Percentiles rank a stretch among this genome's conserved stretches.
These are phyloP conservation scores for Myioborus melanocephalus DNA, from an alignment of 2,797 vertebrate species.

Conservation along the genomic window DNA sequence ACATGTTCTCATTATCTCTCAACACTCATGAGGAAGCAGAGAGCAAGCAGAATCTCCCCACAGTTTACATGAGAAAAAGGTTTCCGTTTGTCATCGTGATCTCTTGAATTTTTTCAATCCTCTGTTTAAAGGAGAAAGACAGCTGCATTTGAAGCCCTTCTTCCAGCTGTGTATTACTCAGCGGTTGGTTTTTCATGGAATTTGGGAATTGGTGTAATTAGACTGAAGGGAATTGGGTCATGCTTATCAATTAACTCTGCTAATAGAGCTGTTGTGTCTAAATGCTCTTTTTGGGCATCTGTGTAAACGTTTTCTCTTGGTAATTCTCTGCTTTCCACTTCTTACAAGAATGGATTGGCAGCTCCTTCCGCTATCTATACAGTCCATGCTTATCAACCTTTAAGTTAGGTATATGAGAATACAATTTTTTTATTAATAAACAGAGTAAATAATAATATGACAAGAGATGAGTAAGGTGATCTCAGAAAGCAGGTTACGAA, in stretches of 20 bases:
- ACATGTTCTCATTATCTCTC: constrained; percentile 30
- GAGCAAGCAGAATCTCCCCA: constrained; percentile 14
- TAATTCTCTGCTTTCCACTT: not conserved
- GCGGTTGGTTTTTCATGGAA: not conserved
- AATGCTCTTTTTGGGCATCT: constrained; percentile 10
- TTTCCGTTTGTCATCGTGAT: constrained; percentile 2
- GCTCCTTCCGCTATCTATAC: not conserved
- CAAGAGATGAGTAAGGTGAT: not conserved
- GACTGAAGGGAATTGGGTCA: not conserved
- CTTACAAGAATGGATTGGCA: not conserved
- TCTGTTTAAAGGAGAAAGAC: not conserved
- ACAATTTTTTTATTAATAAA: not conserved
- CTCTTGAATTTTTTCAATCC: constrained; percentile 33
- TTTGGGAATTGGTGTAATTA: constrained; percentile 7
- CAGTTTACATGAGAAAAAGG: not conserved
- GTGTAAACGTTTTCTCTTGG: constrained; percentile 12
- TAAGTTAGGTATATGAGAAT: not conserved
- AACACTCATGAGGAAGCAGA: constrained; percentile 36
- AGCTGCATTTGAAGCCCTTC: constrained; percentile 7
- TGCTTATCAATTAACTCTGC: constrained; percentile 30
- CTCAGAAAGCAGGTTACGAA: not conserved
- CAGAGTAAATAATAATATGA: not conserved
- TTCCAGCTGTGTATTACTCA: not conserved
- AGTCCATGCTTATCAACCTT: not conserved
- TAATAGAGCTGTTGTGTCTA: not conserved